Conservation (phyloP, 2,888 invertebrate species). For the Geophilus truncorum region DNA sequence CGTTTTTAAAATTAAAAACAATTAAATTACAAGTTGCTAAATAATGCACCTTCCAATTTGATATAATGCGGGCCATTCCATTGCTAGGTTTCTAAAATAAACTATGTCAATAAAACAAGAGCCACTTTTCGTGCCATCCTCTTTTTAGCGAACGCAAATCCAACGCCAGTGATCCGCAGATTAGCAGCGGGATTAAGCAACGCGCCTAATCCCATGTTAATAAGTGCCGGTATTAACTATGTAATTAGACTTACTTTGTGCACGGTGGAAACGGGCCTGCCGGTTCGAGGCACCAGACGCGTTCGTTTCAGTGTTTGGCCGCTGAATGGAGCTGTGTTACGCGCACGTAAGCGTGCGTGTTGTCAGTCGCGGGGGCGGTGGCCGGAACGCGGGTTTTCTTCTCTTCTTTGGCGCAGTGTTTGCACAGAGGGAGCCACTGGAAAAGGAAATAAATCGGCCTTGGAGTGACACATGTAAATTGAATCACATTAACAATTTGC, state of each 20-base stretch:
- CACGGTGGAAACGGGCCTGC: background rate
- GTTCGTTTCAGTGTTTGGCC: conserved; percentile 4
- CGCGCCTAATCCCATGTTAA: background rate
- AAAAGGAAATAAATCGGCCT: background rate
- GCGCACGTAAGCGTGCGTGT: background rate
- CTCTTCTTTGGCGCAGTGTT: background rate
- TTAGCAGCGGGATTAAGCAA: background rate
- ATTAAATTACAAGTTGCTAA: background rate
- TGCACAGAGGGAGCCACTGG: conserved; percentile 10
- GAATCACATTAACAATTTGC: background rate
- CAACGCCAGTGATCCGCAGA: background rate
- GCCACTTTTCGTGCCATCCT: background rate
- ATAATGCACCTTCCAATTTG: background rate
- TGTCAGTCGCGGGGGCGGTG: background rate
- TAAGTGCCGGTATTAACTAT: background rate
- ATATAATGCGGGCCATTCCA: background rate
- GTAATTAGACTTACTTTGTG: background rate
- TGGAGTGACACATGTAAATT: background rate
- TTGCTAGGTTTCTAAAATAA: background rate
- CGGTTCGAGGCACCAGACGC: background rate
- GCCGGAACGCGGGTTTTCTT: background rate
- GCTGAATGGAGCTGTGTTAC: background rate
- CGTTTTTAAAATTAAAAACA: background rate
- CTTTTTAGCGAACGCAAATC: background rate
- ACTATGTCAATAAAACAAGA: background rate